These are phyloP conservation scores for Melinaea menophilus DNA, from an alignment of 2,888 invertebrate genomes.

Conservation along the genomic window DNA sequence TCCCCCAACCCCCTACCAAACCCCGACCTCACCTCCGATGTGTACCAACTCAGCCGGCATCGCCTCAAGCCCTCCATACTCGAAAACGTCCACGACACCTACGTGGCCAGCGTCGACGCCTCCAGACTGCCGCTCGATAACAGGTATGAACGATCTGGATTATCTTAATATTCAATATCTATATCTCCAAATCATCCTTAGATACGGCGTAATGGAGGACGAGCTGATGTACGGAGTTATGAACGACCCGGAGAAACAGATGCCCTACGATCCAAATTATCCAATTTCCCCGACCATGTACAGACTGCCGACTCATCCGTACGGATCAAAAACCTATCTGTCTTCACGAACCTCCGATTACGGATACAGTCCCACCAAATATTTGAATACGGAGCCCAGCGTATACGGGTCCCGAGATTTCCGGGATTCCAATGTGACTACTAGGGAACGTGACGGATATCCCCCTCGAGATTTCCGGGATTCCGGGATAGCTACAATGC, in stretches of 20 bases:
- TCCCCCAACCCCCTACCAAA: slow-evolving; percentile 85
- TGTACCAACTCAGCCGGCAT: slow-evolving; percentile 71
- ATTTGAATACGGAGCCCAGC: slow-evolving; percentile 57
- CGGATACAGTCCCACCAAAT: slow-evolving; percentile 71
- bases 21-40: slow-evolving; percentile 85
- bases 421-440: slow-evolving; percentile 56
- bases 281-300: slow-evolving; percentile 73
- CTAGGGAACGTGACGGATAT: slow-evolving; percentile 66
- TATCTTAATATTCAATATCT: not conserved
- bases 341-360: slow-evolving; percentile 69
- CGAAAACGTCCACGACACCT: slow-evolving; percentile 79
- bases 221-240: slow-evolving; percentile 69
- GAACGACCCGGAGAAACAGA: slow-evolving; percentile 67
- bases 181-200: slow-evolving; percentile 30
- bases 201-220: slow-evolving; percentile 71
- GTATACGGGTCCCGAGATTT: slow-evolving; percentile 67
- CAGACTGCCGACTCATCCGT: slow-evolving; percentile 67
- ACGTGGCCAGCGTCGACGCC: slow-evolving; percentile 69
- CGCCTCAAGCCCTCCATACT: slow-evolving; percentile 76
- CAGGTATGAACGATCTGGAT: slow-evolving; percentile 43
- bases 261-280: slow-evolving; percentile 70
- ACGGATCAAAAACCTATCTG: slow-evolving; percentile 71
- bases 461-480: slow-evolving; percentile 68
- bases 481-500: slow-evolving; percentile 70
- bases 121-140: slow-evolving; percentile 64